These are phyloP conservation scores for Lytechinus pictus DNA, from an alignment of 35 echinoderm and acorn worm species.

Conservation along the genomic window DNA sequence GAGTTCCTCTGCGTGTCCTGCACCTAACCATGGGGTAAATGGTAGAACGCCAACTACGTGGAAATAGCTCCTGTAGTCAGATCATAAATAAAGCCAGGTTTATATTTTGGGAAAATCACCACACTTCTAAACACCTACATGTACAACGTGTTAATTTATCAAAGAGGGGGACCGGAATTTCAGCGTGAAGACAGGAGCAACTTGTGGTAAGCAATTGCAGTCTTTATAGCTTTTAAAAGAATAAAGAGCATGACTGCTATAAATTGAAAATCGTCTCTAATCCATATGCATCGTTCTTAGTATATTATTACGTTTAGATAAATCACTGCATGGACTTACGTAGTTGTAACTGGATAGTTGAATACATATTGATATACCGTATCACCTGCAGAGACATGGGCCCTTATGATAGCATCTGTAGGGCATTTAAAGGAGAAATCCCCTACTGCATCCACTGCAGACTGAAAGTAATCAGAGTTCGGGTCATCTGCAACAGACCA, in stretches of 20 bases:
- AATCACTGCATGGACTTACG: background rate
- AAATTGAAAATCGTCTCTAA: too few relatives aligned
- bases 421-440: slow-evolving; percentile 75
- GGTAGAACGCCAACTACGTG: background rate
- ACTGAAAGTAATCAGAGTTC: slow-evolving; percentile 71
- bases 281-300: too few relatives aligned
- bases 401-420: slow-evolving; percentile 55
- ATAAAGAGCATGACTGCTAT: too few relatives aligned
- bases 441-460: slow-evolving; percentile 48
- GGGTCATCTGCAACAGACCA: slow-evolving; percentile 78
- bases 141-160: too few relatives aligned
- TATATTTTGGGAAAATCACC: too few relatives aligned
- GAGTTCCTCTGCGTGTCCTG: slow-evolving; percentile 80
- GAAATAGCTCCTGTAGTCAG: background rate
- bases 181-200: too few relatives aligned
- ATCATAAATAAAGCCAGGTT: too few relatives aligned
- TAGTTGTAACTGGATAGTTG: background rate
- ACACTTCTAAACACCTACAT: too few relatives aligned
- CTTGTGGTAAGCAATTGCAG: too few relatives aligned
- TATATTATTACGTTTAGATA: too few relatives aligned
- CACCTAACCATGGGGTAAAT: background rate
- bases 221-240: too few relatives aligned
- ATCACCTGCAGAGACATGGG: slow-evolving; percentile 51
- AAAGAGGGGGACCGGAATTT: too few relatives aligned
- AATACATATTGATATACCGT: slow-evolving; percentile 61